Percentiles rank a stretch among this genome's conserved stretches.
These are phyloP conservation scores for Vanessa cardui DNA, from an alignment of 2,888 invertebrate species.

Conservation along the genomic window DNA sequence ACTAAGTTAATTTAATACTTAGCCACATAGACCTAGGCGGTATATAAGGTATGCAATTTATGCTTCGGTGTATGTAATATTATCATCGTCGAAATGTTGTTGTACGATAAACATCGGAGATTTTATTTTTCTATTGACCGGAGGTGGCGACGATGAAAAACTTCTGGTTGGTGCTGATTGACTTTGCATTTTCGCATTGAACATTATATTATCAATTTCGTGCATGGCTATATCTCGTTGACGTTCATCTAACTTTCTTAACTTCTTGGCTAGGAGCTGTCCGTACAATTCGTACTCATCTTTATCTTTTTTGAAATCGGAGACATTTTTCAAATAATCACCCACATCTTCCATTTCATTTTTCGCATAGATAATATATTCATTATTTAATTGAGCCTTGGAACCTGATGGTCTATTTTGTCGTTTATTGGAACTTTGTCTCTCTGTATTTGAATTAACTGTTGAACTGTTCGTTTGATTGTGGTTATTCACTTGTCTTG, in stretches of 20 bases:
- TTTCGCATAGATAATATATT: conserved; percentile 10
- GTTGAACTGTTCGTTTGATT: conserved; percentile 40
- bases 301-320: conserved; percentile 49
- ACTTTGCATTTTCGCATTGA: conserved; percentile 66
- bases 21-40: no score
- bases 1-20: no score
- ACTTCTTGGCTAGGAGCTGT: conserved; percentile 69
- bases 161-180: conserved; percentile 47
- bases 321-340: conserved; percentile 45
- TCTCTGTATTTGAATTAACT: conserved; percentile 13
- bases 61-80: conserved; percentile 54
- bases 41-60: no score
- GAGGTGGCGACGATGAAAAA: conserved; percentile 56
- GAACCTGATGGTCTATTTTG: conserved; percentile 21
- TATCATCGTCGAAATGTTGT: conserved; percentile 62
- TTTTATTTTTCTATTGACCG: conserved; percentile 56
- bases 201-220: conserved; percentile 75
- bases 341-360: conserved; percentile 47
- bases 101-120: conserved; percentile 65
- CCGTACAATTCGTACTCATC: conserved; percentile 74
- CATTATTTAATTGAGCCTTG: conserved; percentile 34
- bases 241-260: conserved; percentile 68
- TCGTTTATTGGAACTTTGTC: conserved; percentile 39
- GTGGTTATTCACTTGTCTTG: conserved; percentile 45
- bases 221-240: conserved; percentile 75